These are phyloP conservation scores for Geotrypetes seraphini DNA, from an alignment of 2,797 vertebrate genomes.

Conservation along the genomic window DNA sequence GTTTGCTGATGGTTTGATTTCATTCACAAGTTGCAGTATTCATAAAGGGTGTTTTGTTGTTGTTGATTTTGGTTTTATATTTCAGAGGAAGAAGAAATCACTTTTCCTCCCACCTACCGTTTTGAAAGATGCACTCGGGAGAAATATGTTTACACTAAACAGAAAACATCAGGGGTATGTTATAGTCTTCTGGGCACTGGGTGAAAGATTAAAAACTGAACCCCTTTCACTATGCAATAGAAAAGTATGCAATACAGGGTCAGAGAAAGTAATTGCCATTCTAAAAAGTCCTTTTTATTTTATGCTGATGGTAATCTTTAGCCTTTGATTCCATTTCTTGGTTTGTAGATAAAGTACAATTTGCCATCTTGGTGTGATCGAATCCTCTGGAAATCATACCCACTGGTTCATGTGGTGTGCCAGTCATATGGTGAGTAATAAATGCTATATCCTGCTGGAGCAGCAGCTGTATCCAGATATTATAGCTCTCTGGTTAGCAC, in stretches of 20 bases:
- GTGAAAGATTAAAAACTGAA: too few relatives aligned
- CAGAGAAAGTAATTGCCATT: too few relatives aligned
- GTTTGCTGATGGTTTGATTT: too few relatives aligned
- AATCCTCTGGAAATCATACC: conserved; percentile 90
- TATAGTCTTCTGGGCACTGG: conserved; percentile 1
- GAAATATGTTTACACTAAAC: conserved; percentile 90
- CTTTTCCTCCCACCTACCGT: conserved; percentile 91
- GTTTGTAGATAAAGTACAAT: conserved; percentile 88
- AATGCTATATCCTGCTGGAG: too few relatives aligned
- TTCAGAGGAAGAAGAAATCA: conserved; percentile 93
- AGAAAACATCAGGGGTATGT: conserved; percentile 90
- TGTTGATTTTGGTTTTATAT: conserved; percentile 5
- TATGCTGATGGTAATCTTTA: background rate
- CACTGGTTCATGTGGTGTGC: conserved; percentile 83
- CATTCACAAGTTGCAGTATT: too few relatives aligned
- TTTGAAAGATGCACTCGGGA: conserved; percentile 86
- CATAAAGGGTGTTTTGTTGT: too few relatives aligned
- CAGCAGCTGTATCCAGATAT: too few relatives aligned
- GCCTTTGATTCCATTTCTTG: conserved; percentile 20
- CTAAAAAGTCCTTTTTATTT: conserved; percentile 3
- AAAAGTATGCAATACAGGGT: too few relatives aligned
- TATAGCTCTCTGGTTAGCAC: too few relatives aligned
- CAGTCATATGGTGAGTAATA: conserved; percentile 94
- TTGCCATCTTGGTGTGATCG: conserved; percentile 97
- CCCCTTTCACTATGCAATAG: too few relatives aligned